Evolutionary conservation across 2,797 vertebrate genomes (phyloP), one percentile per base, ranked within the genome.

Genomic region (Phoeniculus purpureus): DNA sequence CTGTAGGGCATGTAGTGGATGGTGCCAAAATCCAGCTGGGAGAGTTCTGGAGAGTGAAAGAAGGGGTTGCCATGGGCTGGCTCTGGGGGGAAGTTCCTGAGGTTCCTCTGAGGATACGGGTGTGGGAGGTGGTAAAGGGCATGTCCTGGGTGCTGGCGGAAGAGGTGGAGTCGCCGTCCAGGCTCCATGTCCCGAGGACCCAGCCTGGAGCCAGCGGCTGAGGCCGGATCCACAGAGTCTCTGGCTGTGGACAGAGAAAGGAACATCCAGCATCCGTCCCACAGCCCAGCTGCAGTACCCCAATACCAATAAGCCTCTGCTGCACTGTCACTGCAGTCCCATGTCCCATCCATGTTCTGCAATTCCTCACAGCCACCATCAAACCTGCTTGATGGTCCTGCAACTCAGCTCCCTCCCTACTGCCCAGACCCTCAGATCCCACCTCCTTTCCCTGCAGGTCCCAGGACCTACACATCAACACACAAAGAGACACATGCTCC

Each of bases 101-200:
- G 97, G 90, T 97, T 98, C 91, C 97, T 97, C 85, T 98, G 97
- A 95, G 97, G 91, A 60, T 97, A 96, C 0, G 96, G 79, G 1
- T 96, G 96, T 27, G 97, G 97, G 70, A 97, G 95, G 86, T 97
- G 97, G 98, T 97, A 98, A 82, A 98, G 97, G 87, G 99, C 98
- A 89, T 97, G 98, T 77, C 98, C 98, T 0, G 98, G 97, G 88
- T 98, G 98, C 84, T 97, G 98, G 68, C 97, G 98, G 94, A 98
- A 96, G 68, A 99, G 98, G 86, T 98, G 98, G 79, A 99, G 98
- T 85, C 98, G 96, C 85, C 98, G 98, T 78, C 97, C 98, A 3
- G 98, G 98, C 93, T 99, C 98, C 50, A 97, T 86, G 88, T 96
- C 97, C 73, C 92, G 98, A 83, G 96, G 98, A n/a, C 97, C 96